Percentiles rank a stretch among this genome's conserved stretches.
phyloP scores from a whole-genome alignment of 2,888 invertebrate genomes.

The Ashinkailepas kermadecensis region DNA sequence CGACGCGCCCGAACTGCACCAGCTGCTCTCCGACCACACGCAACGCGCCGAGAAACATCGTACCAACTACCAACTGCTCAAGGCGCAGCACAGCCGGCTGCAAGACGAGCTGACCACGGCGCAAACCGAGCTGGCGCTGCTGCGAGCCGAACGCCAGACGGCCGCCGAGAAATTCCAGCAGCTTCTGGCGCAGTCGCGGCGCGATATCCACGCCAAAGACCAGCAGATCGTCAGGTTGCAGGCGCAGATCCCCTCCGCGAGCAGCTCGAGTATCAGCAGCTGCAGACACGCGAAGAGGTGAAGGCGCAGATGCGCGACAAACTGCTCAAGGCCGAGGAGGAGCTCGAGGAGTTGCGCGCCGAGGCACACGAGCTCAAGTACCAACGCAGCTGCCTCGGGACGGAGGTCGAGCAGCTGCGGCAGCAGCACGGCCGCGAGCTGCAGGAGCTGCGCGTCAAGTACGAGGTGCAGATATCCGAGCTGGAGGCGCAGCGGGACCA shows the following conservation, averaged over 20 bases:
- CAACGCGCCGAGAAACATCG: constrained; percentile 16
- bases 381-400: constrained; percentile 4
- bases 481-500: constrained; percentile 9
- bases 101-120: constrained; percentile 2
- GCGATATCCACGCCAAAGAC: constrained; percentile 13
- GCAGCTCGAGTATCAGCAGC: constrained; percentile 7
- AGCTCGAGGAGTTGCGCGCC: not conserved
- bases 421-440: constrained; percentile 7
- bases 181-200: not conserved
- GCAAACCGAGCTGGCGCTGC: constrained; percentile 15
- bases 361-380: constrained; percentile 7
- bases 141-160: constrained; percentile 13
- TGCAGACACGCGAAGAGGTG: constrained; percentile 13
- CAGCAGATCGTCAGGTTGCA: not conserved
- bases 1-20: constrained; percentile 5
- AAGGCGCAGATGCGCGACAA: constrained; percentile 17
- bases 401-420: not conserved
- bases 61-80: constrained; percentile 4
- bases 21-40: constrained; percentile 5
- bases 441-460: not conserved
- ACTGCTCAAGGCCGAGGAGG: constrained; percentile 13
- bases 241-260: constrained; percentile 18
- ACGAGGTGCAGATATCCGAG: not conserved
- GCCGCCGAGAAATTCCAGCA: constrained; percentile 9
- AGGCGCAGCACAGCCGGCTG: constrained; percentile 10